Evolutionary conservation across 2,888 invertebrate species (phyloP).

Genomic region (Troides aeacus): DNA sequence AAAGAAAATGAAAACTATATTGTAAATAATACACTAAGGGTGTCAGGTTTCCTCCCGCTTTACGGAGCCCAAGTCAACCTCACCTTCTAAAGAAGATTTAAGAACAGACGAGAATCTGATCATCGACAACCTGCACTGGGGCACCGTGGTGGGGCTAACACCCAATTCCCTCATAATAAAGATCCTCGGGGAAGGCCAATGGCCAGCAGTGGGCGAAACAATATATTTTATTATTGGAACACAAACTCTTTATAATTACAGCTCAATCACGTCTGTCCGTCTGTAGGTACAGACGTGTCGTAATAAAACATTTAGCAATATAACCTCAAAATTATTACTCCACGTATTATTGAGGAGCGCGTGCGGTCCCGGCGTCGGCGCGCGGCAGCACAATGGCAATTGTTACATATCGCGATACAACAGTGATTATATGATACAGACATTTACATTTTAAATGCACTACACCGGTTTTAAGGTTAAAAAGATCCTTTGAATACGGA

Average conservation of each 20-base stretch:
- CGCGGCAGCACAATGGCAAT: constrained; percentile 16
- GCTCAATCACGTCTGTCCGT: background rate
- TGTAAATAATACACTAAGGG: too few relatives aligned
- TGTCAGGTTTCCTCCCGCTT: too few relatives aligned
- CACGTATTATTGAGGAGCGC: constrained; percentile 7
- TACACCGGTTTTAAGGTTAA: background rate
- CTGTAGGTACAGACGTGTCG: background rate
- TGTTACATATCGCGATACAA: constrained; percentile 13
- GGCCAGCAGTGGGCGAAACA: background rate
- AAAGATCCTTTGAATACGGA: too few relatives aligned
- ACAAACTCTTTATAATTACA: background rate
- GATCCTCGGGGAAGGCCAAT: too few relatives aligned
- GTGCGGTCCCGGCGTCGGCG: constrained; percentile 1
- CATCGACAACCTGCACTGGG: too few relatives aligned
- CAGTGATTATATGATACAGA: background rate
- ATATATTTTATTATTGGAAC: background rate
- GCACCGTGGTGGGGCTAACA: too few relatives aligned
- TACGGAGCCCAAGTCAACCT: too few relatives aligned
- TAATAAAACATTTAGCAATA: constrained; percentile 20
- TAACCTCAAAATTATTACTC: constrained; percentile 19
- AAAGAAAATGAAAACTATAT: too few relatives aligned
- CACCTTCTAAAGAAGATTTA: too few relatives aligned
- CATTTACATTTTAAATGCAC: background rate
- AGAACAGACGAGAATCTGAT: too few relatives aligned
- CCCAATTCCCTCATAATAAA: too few relatives aligned